Base-by-base conservation (phyloP, 1,140 invertebrate species). In the Epicauta chinensis region DNA sequence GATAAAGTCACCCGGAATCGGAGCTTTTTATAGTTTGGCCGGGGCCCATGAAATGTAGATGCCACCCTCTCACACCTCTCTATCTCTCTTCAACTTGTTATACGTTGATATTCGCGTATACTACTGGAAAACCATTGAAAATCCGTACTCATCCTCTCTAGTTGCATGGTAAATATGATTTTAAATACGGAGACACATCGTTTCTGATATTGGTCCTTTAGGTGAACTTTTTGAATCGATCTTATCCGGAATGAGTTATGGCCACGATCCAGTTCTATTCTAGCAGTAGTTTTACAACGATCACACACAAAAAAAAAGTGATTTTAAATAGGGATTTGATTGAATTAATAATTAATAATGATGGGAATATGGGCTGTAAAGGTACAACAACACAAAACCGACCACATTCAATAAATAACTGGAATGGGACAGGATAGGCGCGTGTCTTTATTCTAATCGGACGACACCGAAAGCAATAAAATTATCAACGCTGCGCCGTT, bases 1-100 rank as follows among this genome's bases (percentile, higher is more conserved):
- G 68, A 70, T 70, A 70, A 70, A 70, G 68, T 70, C 68, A 68
- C 56, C 62, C 67, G 55, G 62, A 67, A 68, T 66, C 64, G 62
- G 59, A 60, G 68, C 63, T 70, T 70, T 70, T 70, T 70, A 70
- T 68, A 67, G 63, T 63, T 63, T 57, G 61, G 61, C 63, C 54
- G 61, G 32, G 60, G 62, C 60, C 65, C 64, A 65, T 70, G 67
- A 69, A 70, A 70, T 69, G 68, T 68, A 70, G 66, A 70, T 68
- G 66, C 67, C 65, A 58, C 62, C 66, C 58, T 53, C 14, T 49
- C 32, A 37, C 55, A 38, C 15, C 48, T 43, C 23, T 45, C 35
- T 45, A 29, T 48, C n/a, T 30, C 14, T 48, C 23, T 39, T 15
- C 12, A 7, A 10, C 31, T 6, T 16, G n/a, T 17, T 16, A 10